A percentile compares a stretch with the other conserved stretches of the same genome.
These are phyloP conservation scores for Pachyramphus minor DNA, from an alignment of 2,113 vertebrate genomes.

Conservation along the genomic window DNA sequence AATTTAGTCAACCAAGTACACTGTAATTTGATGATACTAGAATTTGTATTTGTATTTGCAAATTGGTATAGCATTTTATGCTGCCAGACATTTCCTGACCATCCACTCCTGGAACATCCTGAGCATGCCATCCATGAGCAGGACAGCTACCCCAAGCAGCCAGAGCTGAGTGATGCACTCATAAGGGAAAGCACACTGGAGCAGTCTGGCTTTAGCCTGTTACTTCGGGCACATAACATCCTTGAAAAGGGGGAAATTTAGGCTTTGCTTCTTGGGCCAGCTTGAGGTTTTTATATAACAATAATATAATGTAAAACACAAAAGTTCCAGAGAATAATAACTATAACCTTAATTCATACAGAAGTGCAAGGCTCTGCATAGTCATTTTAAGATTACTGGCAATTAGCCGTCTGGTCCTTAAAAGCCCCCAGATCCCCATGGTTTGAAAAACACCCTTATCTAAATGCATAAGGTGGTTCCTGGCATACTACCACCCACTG, in stretches of 20 bases:
- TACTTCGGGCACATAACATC: rapidly evolving
- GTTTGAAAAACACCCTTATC: neutral
- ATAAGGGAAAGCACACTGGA: neutral
- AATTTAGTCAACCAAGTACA: neutral
- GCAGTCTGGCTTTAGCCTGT: neutral
- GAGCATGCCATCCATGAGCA: rapidly evolving
- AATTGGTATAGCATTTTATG: neutral
- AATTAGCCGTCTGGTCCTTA: neutral
- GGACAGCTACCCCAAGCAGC: neutral
- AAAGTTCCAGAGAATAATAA: neutral
- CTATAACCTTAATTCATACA: neutral
- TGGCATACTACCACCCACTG: neutral
- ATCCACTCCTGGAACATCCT: neutral
- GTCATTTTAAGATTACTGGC: neutral
- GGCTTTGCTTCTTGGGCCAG: neutral
- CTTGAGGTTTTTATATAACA: neutral
- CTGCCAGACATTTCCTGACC: neutral
- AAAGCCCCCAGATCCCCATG: neutral
- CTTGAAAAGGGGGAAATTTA: neutral
- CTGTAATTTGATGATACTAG: neutral
- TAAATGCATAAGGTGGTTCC: neutral
- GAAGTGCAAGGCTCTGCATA: neutral
- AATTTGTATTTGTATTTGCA: neutral
- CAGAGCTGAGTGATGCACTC: neutral
- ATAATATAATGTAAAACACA: neutral